Evolutionary conservation across 2,113 vertebrate genomes (phyloP).

Genomic region (Cyrtonyx montezumae): DNA sequence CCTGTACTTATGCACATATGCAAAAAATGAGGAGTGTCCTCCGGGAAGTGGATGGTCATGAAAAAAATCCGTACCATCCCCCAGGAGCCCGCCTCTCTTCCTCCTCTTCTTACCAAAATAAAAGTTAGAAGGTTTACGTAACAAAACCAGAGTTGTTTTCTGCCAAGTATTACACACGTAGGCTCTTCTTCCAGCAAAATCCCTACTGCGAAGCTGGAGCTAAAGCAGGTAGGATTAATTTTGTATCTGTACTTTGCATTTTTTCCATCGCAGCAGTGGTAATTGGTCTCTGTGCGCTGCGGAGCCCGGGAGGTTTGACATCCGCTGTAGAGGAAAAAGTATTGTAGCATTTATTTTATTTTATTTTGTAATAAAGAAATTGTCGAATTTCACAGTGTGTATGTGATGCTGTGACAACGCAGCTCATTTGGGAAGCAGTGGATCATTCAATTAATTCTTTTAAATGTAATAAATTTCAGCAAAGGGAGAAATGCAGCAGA

Average conservation of each 20-base stretch:
- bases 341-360: neutral
- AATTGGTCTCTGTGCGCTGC: neutral
- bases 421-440: neutral
- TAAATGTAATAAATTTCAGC: neutral
- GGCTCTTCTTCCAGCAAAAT: neutral
- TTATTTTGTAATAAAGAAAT: neutral
- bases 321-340: neutral
- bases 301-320: neutral
- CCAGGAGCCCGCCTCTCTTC: neutral
- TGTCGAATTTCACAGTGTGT: neutral
- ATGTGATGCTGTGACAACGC: neutral
- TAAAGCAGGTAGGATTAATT: neutral
- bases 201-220: neutral
- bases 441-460: neutral
- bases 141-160: conserved; percentile 10
- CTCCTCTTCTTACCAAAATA: conserved; percentile 39
- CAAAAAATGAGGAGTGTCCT: neutral
- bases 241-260: neutral
- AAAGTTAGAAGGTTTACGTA: conserved; percentile 43
- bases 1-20: neutral
- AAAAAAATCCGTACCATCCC: neutral
- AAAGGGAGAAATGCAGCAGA: neutral
- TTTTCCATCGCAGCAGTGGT: neutral
- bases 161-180: neutral
- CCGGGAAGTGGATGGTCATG: neutral